Percentiles rank a stretch among this genome's conserved stretches.
Conservation (phyloP, 2,888 invertebrate genomes). For the Automeris io region DNA sequence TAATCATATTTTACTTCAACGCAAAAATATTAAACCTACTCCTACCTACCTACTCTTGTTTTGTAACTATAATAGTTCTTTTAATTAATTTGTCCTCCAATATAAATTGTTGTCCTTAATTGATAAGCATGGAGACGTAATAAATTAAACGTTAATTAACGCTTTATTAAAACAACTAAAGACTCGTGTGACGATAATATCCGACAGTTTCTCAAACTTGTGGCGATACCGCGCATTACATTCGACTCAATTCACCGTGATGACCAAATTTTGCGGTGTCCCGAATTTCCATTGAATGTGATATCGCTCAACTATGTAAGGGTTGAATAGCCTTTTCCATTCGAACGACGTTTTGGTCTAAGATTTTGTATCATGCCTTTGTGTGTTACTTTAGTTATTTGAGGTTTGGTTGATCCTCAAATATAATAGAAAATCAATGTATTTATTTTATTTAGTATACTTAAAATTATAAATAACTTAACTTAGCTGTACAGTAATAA, state of each 20-base stretch:
- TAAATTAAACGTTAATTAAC: too few species aligned
- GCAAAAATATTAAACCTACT: too few species aligned
- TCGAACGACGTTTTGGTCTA: conserved; percentile 34
- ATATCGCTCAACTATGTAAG: conserved; percentile 32
- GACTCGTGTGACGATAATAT: conserved; percentile 10
- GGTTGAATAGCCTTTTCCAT: conserved; percentile 46
- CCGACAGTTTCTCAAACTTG: conserved; percentile 9
- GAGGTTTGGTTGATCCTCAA: background rate
- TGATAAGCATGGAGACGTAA: too few species aligned
- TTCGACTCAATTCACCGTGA: conserved; percentile 53
- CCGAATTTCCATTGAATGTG: conserved; percentile 53
- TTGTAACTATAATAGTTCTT: too few species aligned
- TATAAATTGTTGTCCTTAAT: too few species aligned
- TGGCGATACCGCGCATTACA: conserved; percentile 36
- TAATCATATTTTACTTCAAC: too few species aligned
- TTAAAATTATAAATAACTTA: too few species aligned
- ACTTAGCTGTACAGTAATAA: too few species aligned
- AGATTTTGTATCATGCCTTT: conserved; percentile 34
- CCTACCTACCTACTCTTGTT: too few species aligned
- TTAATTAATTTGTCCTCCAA: too few species aligned
- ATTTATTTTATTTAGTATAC: too few species aligned
- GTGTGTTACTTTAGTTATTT: conserved; percentile 1
- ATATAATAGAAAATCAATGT: conserved; percentile 2
- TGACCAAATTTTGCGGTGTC: conserved; percentile 65
- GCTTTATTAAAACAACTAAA: background rate